phyloP scores from a whole-genome alignment of 2,888 invertebrate species.

The Calameuta idolon region DNA sequence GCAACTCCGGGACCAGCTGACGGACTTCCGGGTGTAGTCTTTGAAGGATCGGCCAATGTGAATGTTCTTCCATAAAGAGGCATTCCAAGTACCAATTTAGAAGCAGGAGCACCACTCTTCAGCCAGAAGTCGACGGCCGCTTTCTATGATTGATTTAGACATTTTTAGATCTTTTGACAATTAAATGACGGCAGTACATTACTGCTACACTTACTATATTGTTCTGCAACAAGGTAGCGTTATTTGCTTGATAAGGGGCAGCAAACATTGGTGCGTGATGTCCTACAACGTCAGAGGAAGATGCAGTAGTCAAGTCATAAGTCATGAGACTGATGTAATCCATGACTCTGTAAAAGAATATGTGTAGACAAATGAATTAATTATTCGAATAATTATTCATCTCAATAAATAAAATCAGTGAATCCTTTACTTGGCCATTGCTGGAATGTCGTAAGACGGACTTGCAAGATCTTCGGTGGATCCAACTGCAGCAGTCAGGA shows the following conservation, averaged over 20 bases:
- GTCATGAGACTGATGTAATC: constrained; percentile 80
- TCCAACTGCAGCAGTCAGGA: constrained; percentile 62
- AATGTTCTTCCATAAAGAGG: constrained; percentile 80
- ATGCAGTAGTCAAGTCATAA: constrained; percentile 77
- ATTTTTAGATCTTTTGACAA: background rate
- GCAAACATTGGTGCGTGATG: constrained; percentile 76
- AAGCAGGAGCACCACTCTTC: constrained; percentile 70
- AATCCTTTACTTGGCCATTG: constrained; percentile 68
- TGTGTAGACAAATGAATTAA: too few relatives aligned
- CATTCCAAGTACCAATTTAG: constrained; percentile 78
- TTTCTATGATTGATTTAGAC: constrained; percentile 55
- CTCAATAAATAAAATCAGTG: too few relatives aligned
- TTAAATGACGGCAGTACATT: too few relatives aligned
- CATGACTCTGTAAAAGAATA: constrained; percentile 49
- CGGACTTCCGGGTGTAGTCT: constrained; percentile 71
- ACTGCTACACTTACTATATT: too few relatives aligned
- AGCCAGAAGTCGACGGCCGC: constrained; percentile 70
- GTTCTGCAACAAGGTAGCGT: too few relatives aligned
- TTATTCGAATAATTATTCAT: too few relatives aligned
- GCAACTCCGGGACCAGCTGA: constrained; percentile 72
- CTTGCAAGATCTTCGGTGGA: constrained; percentile 69
- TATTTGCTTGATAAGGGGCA: constrained; percentile 25
- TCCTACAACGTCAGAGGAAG: constrained; percentile 75
- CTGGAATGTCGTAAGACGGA: constrained; percentile 73
- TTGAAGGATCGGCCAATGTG: constrained; percentile 67